Base-by-base conservation (phyloP, 1,140 invertebrate genomes). In the Zophobas atratus region DNA sequence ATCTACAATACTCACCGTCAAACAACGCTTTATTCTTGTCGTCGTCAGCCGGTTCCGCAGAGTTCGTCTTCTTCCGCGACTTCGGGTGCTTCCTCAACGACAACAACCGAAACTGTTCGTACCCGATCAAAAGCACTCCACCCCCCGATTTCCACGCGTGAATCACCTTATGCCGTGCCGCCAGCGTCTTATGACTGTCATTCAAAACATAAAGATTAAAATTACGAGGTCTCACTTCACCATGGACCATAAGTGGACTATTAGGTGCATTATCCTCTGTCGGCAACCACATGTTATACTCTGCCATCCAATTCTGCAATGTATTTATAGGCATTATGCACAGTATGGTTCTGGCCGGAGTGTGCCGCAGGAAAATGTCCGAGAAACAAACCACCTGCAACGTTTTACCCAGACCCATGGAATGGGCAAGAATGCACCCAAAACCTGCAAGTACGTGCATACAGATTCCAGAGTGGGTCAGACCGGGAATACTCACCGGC, bases 271-370 rank as follows among this genome's bases (percentile, higher is more conserved):
- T 90, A 60, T 91, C 87, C 36, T 89, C 89, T 34, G 89, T 86
- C 1, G 96, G 96, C 57, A 96, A 86, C 97, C 98, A 99, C 92
- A 97, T 96, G 84, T 99, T 98, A 84, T 98, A 99, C 86, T 99
- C 98, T 1, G 94, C 93, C 77, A 97, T 87, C 98, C 98, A 99
- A 89, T 99, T 99, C 88, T 99, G 98, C 70, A 99, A 88, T 1
- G 98, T 99, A 88, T 99, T 99, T 72, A 99, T 99, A 0, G 98
- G 98, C 90, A 99, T 98, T 80, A 99, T 99, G 84, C 97, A 97
- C 4, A 99, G 87, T 1, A 99, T 96, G 41, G 93, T 95, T 84
- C 93, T 95, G 2, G 95, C 94, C n/a, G 90, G 90, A 0, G 97
- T 98, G 84, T 96, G 93, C 67, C 97, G 89, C 80, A 99, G 90